Base-by-base conservation (phyloP, 2,113 vertebrate genomes). In the Myodes glareolus region DNA sequence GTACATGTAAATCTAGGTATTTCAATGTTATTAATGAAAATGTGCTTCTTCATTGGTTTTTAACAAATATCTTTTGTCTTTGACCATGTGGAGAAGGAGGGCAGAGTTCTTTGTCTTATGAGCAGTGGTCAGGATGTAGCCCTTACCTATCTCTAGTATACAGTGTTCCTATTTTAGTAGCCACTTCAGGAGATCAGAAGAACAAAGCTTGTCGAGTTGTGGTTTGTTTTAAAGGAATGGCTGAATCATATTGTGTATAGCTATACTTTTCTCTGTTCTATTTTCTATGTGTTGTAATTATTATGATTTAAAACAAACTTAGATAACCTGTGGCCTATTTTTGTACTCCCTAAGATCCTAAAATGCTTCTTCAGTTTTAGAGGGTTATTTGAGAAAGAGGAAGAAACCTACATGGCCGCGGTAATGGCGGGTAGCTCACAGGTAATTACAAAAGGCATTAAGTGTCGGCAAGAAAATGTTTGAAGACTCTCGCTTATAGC, bases 161-260 rank as follows among this genome's bases (percentile, higher is more conserved):
- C 9, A 61, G 31, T 23, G 25, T 88, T 93, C 11, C 50, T 88
- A 61, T 85, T 94, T 96, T 94, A 94, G 85, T 75, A 55, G 5
- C 67, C 55, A n/a, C 61, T 73, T 92, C 9, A 92, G 77, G 42
- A 55, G 25, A 92, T 94, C 23, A 92, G 80, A 61, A 55, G 75
- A 95, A 77, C 45, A 52, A 84, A 85, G 19, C n/a, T 76, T 88
- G 0, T 94, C 72, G 73, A 95, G 70, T 10, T n/a, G 21, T 73
- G 45, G 19, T 75, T 93, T 58, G 36, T 92, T 90, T 96, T 68
- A 95, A 97, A 58, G 80, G 80, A 91, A 91, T 95, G 47, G 5
- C 36, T 68, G 47, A 76, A 67, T 92, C 61, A 39, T 72, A 42
- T 93, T 89, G n/a, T 52, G 7, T n/a, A 6, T 39, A 85, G 33